These are phyloP conservation scores for Calliphora vomitoria DNA, from an alignment of 2,888 invertebrate species.

Conservation along the genomic window DNA sequence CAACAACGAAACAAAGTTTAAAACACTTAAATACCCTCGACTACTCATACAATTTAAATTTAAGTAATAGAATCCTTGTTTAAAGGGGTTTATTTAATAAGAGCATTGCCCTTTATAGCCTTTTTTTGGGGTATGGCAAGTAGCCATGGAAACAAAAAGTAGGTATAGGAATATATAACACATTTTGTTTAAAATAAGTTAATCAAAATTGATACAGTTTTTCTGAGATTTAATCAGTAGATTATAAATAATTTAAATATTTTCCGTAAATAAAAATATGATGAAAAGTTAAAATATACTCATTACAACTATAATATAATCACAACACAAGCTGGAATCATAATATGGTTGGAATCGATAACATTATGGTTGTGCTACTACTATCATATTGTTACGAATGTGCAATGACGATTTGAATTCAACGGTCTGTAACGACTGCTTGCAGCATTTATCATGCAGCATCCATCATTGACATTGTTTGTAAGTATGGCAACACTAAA, in stretches of 20 bases:
- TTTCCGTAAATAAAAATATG: too few species aligned
- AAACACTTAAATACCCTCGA: slow-evolving; percentile 3
- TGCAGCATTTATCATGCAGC: too few species aligned
- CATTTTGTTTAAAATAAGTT: neutral
- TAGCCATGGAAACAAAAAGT: neutral
- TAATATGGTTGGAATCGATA: too few species aligned
- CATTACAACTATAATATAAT: too few species aligned
- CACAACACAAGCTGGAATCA: too few species aligned
- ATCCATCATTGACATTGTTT: too few species aligned
- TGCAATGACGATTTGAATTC: too few species aligned
- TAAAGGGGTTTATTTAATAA: slow-evolving; percentile 18
- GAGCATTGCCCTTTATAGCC: slow-evolving; percentile 33
- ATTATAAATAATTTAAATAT: neutral
- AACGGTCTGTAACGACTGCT: too few species aligned
- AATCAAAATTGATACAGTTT: neutral
- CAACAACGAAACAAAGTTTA: neutral
- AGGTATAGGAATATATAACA: neutral
- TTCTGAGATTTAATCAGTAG: neutral
- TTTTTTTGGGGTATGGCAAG: neutral
- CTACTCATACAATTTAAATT: neutral
- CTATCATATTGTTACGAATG: too few species aligned
- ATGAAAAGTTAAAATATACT: too few species aligned
- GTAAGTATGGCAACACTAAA: too few species aligned
- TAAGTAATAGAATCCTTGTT: slow-evolving; percentile 21
- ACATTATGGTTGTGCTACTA: too few species aligned